Evolutionary conservation across 2,113 vertebrate genomes (phyloP), one percentile per base, ranked within the genome.

Genomic region (Hyperoodon ampullatus): DNA sequence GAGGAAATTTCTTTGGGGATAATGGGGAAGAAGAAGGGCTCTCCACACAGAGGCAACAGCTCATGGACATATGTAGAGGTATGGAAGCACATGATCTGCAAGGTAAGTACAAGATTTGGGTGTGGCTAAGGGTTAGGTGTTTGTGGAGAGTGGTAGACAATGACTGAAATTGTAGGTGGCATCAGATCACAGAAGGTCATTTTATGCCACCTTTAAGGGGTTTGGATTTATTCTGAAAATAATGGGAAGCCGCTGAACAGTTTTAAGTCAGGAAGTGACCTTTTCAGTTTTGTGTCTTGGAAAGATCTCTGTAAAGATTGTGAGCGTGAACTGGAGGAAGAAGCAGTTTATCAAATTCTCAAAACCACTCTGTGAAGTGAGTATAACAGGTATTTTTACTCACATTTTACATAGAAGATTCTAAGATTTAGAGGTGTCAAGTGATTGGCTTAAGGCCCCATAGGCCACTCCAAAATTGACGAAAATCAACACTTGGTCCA

Each of bases 281-380:
- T 88, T 92, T 90, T 65, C 58, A 92, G 80, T 90, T 72, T 47
- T 90, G 23, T 88, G 42, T 53, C 91, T 89, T 70, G 78, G 68
- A 82, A 86, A 86, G 23, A 8, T 21, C 33, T 78, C 61, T 93
- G 1, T 72, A 87, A n/a, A 71, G 66, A 77, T 24, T 35, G 11
- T 71, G 50, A 63, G 60, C 1, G 12, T 72, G 4, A 30, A 26
- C 39, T 61, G 26, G 28, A 86, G 24, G 44, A 81, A 75, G 33
- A 87, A 88, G 39, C 12, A 55, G 74, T 28, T 77, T 42, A 50
- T 53, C 65, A 70, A 42, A 71, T 28, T 50, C 15, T 71, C 24
- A 65, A 35, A 86, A 86, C 47, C 71, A 92, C 28, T 35, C 68
- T 77, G 26, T 75, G 58, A 65, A 39, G 13, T 61, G 19, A 93